Base-by-base conservation (phyloP, 2,888 invertebrate species). In the Leucophenga montana region DNA sequence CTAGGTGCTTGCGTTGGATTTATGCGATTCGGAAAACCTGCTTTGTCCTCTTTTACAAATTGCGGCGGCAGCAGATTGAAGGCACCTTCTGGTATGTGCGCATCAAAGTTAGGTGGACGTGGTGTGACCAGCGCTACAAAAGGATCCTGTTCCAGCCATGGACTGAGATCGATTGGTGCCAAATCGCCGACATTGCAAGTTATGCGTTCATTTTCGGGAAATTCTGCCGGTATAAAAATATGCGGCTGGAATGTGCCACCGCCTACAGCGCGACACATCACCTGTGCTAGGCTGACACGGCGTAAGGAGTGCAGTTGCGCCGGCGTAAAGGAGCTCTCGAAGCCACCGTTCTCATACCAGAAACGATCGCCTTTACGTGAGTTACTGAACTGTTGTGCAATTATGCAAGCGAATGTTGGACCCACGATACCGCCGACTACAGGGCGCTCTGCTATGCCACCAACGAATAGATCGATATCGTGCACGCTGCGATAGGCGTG, bases 341-440 rank as follows among this genome's bases (percentile, higher is more conserved):
- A 91, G 3, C 91, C 92, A 1, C 92, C 92, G 85, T 95, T 95
- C 88, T 96, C 96, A 82, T 95, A 95, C 95, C 95, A 95, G 86
- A 95, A 95, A 71, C 94, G 89, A 85, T 95, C 94, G 14, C 95
- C 95, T 85, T 92, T 93, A 0, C 95, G 91, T 0, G 95, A 89
- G 83, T 94, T 94, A 11, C 92, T 90, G 84, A 96, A 96, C 87
- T 96, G 95, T 80, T 95, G 95, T 0, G 95, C 96, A 59, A 96
- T 94, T 68, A 97, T 94, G 84, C 96, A 97, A 33, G 95, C 95
- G 79, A 96, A 95, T 0, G 95, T 95, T 0, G 96, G 95, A 0
- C 96, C 96, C 0, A 96, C 94, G 1, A 96, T 88, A 0, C 95
- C 95, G 1, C 88, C 88, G 0, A 92, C 89, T 0, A 96, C 93